A percentile compares a stretch with the other conserved stretches of the same genome.
phyloP scores from a whole-genome alignment of 2,797 vertebrate genomes.

The Novumbra hubbsi region DNA sequence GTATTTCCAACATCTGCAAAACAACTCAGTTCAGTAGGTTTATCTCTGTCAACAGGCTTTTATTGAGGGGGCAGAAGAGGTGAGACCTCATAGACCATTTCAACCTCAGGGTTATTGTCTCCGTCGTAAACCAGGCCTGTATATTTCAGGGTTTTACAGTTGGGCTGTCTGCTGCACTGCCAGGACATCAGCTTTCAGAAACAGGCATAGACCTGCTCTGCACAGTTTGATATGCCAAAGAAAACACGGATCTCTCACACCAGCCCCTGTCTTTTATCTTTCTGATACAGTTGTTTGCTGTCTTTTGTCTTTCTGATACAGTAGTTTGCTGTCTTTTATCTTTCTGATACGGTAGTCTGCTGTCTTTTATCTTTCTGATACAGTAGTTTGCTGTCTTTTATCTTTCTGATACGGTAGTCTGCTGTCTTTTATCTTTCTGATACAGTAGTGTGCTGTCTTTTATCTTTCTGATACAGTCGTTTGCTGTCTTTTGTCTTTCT shows the following conservation, averaged over 20 bases:
- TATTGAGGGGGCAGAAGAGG: background rate
- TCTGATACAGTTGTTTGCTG: background rate
- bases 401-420: no score
- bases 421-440: no score
- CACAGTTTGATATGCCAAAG: background rate
- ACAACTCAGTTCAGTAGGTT: background rate
- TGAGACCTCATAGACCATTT: background rate
- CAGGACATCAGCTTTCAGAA: background rate
- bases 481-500: no score
- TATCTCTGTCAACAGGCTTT: background rate
- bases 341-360: no score
- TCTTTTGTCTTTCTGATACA: no score
- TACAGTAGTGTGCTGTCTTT: no score
- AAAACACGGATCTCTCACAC: background rate
- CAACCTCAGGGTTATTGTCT: background rate
- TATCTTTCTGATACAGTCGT: no score
- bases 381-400: no score
- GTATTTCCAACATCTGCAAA: background rate
- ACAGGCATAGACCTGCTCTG: background rate
- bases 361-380: no score
- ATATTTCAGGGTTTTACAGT: background rate
- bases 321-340: no score
- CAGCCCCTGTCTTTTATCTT: background rate
- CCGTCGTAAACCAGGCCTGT: background rate
- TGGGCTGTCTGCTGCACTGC: background rate